Percentiles rank a stretch among this genome's conserved stretches.
phyloP scores from a whole-genome alignment of 1,140 invertebrate species.

The Anastrepha ludens region DNA sequence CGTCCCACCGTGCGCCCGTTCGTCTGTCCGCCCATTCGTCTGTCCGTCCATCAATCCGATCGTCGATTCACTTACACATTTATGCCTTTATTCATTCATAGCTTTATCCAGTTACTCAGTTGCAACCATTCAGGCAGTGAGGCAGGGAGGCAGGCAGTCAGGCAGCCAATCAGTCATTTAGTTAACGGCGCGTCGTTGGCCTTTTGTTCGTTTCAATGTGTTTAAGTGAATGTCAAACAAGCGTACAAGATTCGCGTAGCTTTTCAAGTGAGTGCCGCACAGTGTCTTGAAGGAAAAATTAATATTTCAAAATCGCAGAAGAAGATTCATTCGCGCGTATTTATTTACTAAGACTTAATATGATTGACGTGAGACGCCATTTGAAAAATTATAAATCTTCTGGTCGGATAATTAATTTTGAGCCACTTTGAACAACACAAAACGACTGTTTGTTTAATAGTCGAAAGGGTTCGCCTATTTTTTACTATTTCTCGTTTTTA shows the following conservation, averaged over 20 bases:
- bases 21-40: too few species aligned
- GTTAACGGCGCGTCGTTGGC: neutral
- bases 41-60: too few species aligned
- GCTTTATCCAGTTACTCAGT: slow-evolving; percentile 47
- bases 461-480: too few species aligned
- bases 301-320: neutral
- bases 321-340: too few species aligned
- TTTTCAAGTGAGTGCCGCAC: neutral
- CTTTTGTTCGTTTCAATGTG: slow-evolving; percentile 21
- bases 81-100: neutral
- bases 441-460: too few species aligned
- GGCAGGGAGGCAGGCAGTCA: neutral
- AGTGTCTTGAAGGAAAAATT: neutral
- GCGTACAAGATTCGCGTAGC: neutral
- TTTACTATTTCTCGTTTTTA: too few species aligned
- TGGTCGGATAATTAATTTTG: too few species aligned
- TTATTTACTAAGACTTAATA: too few species aligned
- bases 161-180: slow-evolving; percentile 29
- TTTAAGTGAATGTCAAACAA: slow-evolving; percentile 25
- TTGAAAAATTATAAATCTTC: too few species aligned
- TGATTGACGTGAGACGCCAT: too few species aligned
- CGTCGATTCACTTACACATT: neutral
- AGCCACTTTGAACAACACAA: too few species aligned
- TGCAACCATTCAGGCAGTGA: neutral
- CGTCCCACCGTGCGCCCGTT: neutral